Evolutionary conservation across 2,797 vertebrate genomes (phyloP).

Genomic region (Coregonus ussuriensis): DNA sequence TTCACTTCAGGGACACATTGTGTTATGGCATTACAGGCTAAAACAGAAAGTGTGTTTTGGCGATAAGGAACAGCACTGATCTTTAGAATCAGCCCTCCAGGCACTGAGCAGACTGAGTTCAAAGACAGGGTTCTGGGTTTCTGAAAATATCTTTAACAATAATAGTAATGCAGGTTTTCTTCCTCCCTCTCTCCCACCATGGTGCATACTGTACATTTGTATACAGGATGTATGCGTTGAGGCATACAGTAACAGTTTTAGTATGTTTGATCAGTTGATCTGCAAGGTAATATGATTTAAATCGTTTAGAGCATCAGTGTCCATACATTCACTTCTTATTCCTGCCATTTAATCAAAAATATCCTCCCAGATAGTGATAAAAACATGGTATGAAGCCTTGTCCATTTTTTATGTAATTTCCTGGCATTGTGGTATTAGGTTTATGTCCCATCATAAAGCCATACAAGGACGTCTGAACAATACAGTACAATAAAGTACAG

Average conservation of each 20-base stretch:
- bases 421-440: neutral
- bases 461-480: neutral
- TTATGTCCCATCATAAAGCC: neutral
- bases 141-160: neutral
- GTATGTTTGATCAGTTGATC: neutral
- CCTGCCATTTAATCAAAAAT: too few relatives aligned
- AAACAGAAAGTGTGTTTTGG: constrained; percentile 34
- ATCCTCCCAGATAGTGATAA: too few relatives aligned
- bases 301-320: too few relatives aligned
- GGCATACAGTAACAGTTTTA: neutral
- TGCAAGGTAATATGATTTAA: neutral
- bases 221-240: neutral
- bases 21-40: constrained; percentile 39
- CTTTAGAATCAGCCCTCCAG: constrained; percentile 31
- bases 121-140: neutral
- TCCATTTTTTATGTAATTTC: neutral
- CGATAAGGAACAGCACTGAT: constrained; percentile 22
- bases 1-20: constrained; percentile 38
- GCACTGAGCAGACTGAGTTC: constrained; percentile 12
- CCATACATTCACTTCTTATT: too few relatives aligned
- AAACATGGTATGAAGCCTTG: neutral
- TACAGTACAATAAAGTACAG: neutral
- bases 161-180: neutral
- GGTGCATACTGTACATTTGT: neutral
- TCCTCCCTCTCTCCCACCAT: neutral